A percentile compares a stretch with the other conserved stretches of the same genome.
Evolutionary conservation across 1,140 invertebrate genomes (phyloP).

Genomic region (Drosophila pseudoobscura): DNA sequence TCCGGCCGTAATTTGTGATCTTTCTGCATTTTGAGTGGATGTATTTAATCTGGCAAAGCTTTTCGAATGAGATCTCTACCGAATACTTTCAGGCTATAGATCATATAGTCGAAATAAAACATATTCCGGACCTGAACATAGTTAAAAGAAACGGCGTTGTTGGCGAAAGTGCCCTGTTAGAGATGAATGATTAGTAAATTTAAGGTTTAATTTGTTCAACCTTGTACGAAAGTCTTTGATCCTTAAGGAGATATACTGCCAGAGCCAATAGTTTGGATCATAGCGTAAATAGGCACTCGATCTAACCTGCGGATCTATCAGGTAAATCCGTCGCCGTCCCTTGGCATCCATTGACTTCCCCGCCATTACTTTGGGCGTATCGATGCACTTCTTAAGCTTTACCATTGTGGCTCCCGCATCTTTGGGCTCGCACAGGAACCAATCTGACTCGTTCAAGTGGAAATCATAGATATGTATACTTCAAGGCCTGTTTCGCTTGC

Average conservation of each 20-base stretch:
- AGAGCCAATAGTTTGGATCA: slow-evolving; percentile 7
- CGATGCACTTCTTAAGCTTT: slow-evolving; percentile 16
- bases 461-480: slow-evolving; percentile 90
- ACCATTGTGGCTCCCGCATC: slow-evolving; percentile 3
- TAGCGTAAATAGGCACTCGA: not conserved
- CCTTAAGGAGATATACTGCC: slow-evolving; percentile 1
- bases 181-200: no score
- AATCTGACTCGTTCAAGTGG: slow-evolving; percentile 92
- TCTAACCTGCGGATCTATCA: slow-evolving; percentile 14
- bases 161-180: not conserved
- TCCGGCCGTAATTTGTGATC: not conserved
- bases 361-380: slow-evolving; percentile 7
- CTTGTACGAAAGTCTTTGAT: slow-evolving; percentile 9
- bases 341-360: slow-evolving; percentile 4
- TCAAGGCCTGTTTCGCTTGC: slow-evolving; percentile 96
- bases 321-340: slow-evolving; percentile 14
- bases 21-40: not conserved
- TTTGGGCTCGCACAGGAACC: slow-evolving; percentile 87
- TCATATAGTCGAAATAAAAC: not conserved
- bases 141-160: not conserved
- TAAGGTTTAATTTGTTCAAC: not conserved
- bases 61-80: not conserved
- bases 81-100: not conserved
- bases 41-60: not conserved
- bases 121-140: not conserved